Evolutionary conservation across 2,797 vertebrate genomes (phyloP).

Genomic region (Acridotheres tristis): DNA sequence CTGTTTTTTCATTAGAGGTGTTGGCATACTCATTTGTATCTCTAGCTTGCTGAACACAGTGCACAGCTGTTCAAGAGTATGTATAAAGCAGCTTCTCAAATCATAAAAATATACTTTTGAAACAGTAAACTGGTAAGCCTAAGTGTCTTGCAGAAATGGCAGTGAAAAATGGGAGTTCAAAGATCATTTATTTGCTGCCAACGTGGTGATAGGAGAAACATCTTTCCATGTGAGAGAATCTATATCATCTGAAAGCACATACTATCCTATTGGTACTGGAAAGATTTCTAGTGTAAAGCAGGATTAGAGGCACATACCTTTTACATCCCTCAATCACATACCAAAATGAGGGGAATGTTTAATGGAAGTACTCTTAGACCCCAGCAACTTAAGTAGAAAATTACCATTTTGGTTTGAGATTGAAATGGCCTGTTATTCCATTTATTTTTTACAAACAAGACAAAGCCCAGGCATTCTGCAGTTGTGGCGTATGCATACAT

Average conservation of each 20-base stretch:
- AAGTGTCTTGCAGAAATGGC: neutral
- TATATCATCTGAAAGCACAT: slow-evolving; percentile 42
- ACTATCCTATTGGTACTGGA: slow-evolving; percentile 35
- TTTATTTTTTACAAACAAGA: slow-evolving; percentile 30
- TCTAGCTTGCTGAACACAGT: neutral
- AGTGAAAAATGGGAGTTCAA: slow-evolving; percentile 30
- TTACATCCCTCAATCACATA: neutral
- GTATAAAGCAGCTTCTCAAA: neutral
- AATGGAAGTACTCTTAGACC: slow-evolving; percentile 11
- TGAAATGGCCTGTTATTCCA: slow-evolving; percentile 11
- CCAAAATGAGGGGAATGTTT: neutral
- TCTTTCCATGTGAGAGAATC: slow-evolving; percentile 38
- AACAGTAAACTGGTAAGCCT: neutral
- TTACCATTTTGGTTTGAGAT: neutral
- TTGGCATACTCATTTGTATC: neutral
- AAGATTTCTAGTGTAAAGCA: slow-evolving; percentile 33
- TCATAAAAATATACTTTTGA: neutral
- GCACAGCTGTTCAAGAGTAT: rapidly evolving
- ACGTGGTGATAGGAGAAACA: neutral
- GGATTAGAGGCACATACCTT: neutral
- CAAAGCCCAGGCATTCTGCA: slow-evolving; percentile 17
- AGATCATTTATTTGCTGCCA: slow-evolving; percentile 54
- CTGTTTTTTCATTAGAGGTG: neutral
- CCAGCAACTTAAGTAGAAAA: neutral
- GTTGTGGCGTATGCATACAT: neutral